Evolutionary conservation across 1,140 invertebrate genomes (phyloP).

Genomic region (Tetramorium alpestre): DNA sequence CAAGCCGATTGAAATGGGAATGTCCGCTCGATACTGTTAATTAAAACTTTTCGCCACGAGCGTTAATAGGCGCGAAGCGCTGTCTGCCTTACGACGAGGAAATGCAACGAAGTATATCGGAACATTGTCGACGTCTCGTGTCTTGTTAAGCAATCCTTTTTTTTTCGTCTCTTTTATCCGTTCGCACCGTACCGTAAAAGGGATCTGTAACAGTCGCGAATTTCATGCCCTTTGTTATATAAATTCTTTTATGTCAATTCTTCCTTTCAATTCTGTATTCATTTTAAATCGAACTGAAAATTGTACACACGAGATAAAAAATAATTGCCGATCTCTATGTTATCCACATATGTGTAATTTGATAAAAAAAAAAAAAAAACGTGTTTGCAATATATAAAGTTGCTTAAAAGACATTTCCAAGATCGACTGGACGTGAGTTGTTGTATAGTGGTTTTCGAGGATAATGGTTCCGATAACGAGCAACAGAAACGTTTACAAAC

Average conservation of each 20-base stretch:
- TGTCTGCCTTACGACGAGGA: conserved; percentile 24
- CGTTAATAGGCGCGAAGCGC: conserved; percentile 51
- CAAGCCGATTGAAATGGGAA: background rate
- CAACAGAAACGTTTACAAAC: background rate
- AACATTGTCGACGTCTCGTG: conserved; percentile 57
- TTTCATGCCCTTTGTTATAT: conserved; percentile 15
- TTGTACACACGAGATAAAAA: background rate
- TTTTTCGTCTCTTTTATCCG: conserved; percentile 36
- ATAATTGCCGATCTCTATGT: background rate
- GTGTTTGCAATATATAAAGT: background rate
- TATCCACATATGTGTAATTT: background rate
- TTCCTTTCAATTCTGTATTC: background rate
- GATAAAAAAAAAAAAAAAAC: background rate
- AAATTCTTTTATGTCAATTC: conserved; percentile 6
- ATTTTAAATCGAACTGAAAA: conserved; percentile 1
- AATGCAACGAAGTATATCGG: conserved; percentile 60
- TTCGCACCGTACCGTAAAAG: conserved; percentile 16
- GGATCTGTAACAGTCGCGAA: conserved; percentile 15
- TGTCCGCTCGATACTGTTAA: conserved; percentile 61
- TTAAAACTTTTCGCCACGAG: conserved; percentile 65
- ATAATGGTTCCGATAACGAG: conserved; percentile 34
- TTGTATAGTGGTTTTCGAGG: background rate
- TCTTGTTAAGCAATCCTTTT: conserved; percentile 62
- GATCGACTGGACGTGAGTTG: background rate
- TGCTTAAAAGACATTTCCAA: background rate